Evolutionary conservation across 2,113 vertebrate species (phyloP), one percentile per base, ranked within the genome.

Genomic region (Sciurus niger): DNA sequence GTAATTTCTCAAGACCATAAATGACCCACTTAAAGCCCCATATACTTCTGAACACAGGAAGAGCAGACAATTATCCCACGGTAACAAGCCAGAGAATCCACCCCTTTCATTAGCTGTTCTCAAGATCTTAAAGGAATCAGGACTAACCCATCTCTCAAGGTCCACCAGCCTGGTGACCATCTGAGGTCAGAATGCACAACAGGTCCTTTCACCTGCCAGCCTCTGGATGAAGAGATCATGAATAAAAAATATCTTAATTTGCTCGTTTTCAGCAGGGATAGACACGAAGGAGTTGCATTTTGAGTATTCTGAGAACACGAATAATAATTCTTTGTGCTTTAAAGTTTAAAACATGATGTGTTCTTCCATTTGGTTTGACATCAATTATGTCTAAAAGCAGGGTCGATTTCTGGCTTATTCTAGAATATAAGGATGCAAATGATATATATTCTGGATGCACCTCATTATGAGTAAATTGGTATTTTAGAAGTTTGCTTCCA

Each of bases 401-500:
- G 8, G 60, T 90, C 12, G 78, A 74, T 86, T 87, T 55, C 68
- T 93, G 53, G 16, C 4, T 94, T 93, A 74, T 70, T 92, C 65
- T 30, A 90, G 25, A 34, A 83, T 65, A 40, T 58, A 82, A 76
- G 58, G 10, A 65, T 68, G 17, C 25, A 93, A 34, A 80, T 30
- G 37, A 55, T 28, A 65, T 34, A 60, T 30, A 63, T 22, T 95
- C 43, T n/a, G 12, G 17, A 24, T 82, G n/a, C 28, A 84, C 6
- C 48, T 76, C 68, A 77, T 30, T 30, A 13, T 63, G 73, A 92
- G 24, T 79, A 12, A 25, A 84, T 67, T 93, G 22, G 28, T 2
- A 4, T 37, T 58, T 67, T 78, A 92, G 87, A 87, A 82, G 48
- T 83, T 77, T 90, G 91, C 24, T 88, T 96, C 20, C 53, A 68